These are phyloP conservation scores for Colletes gigas DNA, from an alignment of 1,140 invertebrate species.

Conservation along the genomic window DNA sequence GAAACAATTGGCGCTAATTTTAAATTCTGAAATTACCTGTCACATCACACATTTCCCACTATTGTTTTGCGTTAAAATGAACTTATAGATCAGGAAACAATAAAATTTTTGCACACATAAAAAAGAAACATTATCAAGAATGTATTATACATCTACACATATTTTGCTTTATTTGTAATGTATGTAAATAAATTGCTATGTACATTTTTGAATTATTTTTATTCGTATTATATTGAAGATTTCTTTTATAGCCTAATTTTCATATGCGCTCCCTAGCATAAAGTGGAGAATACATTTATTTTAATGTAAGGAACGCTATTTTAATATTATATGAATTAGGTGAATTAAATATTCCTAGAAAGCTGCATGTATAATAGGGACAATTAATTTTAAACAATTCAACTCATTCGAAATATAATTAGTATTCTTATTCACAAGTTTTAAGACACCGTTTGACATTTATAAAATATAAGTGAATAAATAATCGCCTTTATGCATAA, in stretches of 20 bases:
- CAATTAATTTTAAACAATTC: slow-evolving; percentile 30
- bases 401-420: slow-evolving; percentile 27
- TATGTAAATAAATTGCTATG: slow-evolving; percentile 27
- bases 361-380: neutral
- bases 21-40: neutral
- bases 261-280: neutral
- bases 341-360: neutral
- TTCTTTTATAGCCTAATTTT: neutral
- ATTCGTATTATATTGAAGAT: slow-evolving; percentile 7
- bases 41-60: neutral
- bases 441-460: slow-evolving; percentile 24
- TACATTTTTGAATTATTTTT: slow-evolving; percentile 5
- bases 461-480: slow-evolving; percentile 52
- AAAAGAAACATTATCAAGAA: neutral
- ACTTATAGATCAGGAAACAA: neutral
- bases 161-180: neutral
- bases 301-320: neutral
- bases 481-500: slow-evolving; percentile 49
- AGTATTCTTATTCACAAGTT: slow-evolving; percentile 41
- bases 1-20: slow-evolving; percentile 24
- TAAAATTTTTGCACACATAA: neutral
- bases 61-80: neutral
- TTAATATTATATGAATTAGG: neutral
- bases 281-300: slow-evolving; percentile 4
- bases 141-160: neutral